Percentiles rank a stretch among this genome's conserved stretches.
These are phyloP conservation scores for Esperia sulphurella DNA, from an alignment of 2,888 invertebrate genomes.

Conservation along the genomic window DNA sequence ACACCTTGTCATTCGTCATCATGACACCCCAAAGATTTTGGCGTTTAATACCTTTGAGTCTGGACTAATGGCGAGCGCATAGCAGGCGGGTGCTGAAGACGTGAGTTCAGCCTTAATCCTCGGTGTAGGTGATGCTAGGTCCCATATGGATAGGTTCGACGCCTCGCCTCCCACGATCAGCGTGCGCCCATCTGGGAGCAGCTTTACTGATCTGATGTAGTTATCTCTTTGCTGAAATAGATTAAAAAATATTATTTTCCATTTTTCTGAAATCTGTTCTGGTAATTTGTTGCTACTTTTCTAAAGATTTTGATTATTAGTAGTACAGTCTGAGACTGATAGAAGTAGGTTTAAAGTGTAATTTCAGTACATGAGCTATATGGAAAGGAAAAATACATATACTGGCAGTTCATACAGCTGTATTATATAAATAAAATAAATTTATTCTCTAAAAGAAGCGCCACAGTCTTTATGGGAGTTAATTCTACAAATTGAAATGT, in stretches of 20 bases:
- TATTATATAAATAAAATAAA: no score
- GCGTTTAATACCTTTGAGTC: conserved; percentile 91
- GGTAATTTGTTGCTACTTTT: no score
- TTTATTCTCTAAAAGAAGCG: background rate
- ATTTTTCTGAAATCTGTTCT: no score
- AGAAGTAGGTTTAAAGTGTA: no score
- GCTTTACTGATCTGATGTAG: conserved; percentile 96
- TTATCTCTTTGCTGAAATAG: conserved; percentile 90
- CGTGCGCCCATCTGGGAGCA: conserved; percentile 94
- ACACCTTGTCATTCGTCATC: no score
- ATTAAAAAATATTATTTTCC: background rate
- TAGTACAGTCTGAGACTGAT: no score
- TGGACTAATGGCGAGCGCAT: conserved; percentile 97
- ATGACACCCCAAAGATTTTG: no score
- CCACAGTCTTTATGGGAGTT: background rate
- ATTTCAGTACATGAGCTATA: no score
- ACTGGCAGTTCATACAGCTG: no score
- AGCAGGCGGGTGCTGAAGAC: conserved; percentile 96
- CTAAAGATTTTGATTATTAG: no score
- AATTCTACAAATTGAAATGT: conserved; percentile 21
- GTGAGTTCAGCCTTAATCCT: conserved; percentile 95
- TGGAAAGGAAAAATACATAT: no score
- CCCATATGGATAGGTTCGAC: conserved; percentile 96
- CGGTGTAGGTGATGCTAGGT: conserved; percentile 93
- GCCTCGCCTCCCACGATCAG: conserved; percentile 98